Percentiles rank a stretch among this genome's conserved stretches.
phyloP scores from a whole-genome alignment of 2,797 vertebrate species.

The Siniperca undulata region DNA sequence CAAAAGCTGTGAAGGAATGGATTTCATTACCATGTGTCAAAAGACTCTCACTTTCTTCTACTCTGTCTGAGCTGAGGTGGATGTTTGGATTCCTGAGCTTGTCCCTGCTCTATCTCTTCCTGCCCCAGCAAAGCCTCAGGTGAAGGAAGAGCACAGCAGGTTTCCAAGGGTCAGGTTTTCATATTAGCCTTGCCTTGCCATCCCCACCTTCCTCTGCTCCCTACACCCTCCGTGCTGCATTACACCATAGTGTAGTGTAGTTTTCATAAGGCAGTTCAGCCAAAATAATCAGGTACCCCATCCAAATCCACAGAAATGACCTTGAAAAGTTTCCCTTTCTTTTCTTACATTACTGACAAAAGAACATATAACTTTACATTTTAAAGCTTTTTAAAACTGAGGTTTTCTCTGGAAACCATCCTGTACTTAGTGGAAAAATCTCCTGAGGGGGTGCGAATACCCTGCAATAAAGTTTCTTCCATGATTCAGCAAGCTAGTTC shows the following conservation, averaged over 20 bases:
- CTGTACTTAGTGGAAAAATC: slow-evolving; percentile 39
- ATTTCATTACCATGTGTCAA: slow-evolving; percentile 32
- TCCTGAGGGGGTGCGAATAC: slow-evolving; percentile 43
- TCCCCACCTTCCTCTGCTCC: slow-evolving; percentile 6
- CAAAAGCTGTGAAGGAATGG: slow-evolving; percentile 22
- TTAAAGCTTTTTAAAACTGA: slow-evolving; percentile 39
- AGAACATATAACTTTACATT: slow-evolving; percentile 8
- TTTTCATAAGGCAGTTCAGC: slow-evolving; percentile 18
- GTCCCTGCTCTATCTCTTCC: slow-evolving; percentile 25
- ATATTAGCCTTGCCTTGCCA: slow-evolving; percentile 8
- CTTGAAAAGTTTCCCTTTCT: neutral
- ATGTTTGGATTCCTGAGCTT: slow-evolving; percentile 55
- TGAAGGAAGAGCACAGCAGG: slow-evolving; percentile 21
- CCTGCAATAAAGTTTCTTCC: slow-evolving; percentile 60
- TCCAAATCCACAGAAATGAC: slow-evolving; percentile 31
- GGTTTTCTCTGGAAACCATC: slow-evolving; percentile 60
- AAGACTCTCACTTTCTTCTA: slow-evolving; percentile 19
- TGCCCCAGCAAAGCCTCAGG: slow-evolving; percentile 29
- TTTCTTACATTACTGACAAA: slow-evolving; percentile 24
- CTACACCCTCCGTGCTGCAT: slow-evolving; percentile 9
- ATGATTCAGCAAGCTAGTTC: slow-evolving; percentile 58
- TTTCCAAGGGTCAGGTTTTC: slow-evolving; percentile 33
- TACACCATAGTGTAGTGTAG: slow-evolving; percentile 37
- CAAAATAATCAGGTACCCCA: slow-evolving; percentile 1
- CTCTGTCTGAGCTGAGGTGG: slow-evolving; percentile 27